Percentiles rank a stretch among this genome's conserved stretches.
Conservation (phyloP, 2,888 invertebrate genomes). For the Brachypalpus laphriformis region DNA sequence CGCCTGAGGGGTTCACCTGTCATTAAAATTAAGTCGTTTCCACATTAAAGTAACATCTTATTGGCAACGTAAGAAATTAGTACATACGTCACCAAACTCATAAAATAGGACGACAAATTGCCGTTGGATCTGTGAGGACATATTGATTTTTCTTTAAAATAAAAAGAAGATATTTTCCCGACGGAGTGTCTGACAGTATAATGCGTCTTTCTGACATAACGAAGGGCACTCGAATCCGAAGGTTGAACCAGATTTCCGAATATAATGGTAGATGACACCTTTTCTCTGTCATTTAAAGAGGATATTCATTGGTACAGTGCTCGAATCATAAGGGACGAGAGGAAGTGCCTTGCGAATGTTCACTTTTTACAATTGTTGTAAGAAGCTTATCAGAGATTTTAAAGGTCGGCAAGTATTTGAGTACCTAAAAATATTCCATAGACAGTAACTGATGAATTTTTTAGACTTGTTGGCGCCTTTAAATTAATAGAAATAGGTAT, state of each 20-base stretch:
- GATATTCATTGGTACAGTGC: constrained; percentile 17
- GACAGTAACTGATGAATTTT: too few species aligned
- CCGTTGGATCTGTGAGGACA: background rate
- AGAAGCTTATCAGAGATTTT: background rate
- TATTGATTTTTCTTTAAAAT: constrained; percentile 25
- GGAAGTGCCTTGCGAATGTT: background rate
- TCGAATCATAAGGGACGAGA: background rate
- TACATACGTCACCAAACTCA: background rate
- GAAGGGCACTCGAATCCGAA: constrained; percentile 12
- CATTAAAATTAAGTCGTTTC: too few species aligned
- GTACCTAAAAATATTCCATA: too few species aligned
- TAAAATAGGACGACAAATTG: constrained; percentile 11
- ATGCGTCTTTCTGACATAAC: constrained; percentile 17
- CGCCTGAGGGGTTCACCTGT: too few species aligned
- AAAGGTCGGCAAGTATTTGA: background rate
- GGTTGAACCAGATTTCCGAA: constrained; percentile 5
- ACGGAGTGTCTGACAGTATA: constrained; percentile 16
- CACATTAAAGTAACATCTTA: too few species aligned
- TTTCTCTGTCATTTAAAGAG: constrained; percentile 22
- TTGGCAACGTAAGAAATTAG: too few species aligned
- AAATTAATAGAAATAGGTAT: too few species aligned
- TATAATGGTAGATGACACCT: constrained; percentile 25
- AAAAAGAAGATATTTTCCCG: constrained; percentile 11
- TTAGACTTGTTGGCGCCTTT: too few species aligned
- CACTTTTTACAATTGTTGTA: background rate